These are phyloP conservation scores for Halichoeres trimaculatus DNA, from an alignment of 2,113 vertebrate genomes.

Conservation along the genomic window DNA sequence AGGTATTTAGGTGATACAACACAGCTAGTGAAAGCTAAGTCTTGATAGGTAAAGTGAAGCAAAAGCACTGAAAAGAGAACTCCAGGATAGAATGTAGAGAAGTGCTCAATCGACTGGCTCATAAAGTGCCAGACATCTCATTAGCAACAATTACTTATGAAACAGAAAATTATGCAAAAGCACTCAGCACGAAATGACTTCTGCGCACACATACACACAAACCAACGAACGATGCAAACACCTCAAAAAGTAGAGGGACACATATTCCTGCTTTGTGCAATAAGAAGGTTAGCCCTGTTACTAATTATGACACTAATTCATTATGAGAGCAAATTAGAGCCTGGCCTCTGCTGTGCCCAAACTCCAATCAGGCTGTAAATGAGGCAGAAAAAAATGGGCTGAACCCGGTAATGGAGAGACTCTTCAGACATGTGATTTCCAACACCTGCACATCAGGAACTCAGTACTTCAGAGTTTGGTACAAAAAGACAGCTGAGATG, in stretches of 20 bases:
- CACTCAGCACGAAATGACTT: slow-evolving; percentile 29
- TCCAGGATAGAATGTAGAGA: slow-evolving; percentile 46
- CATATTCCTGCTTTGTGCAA: slow-evolving; percentile 46
- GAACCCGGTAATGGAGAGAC: slow-evolving; percentile 64
- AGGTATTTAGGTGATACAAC: slow-evolving; percentile 39
- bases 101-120: slow-evolving; percentile 51
- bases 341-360: slow-evolving; percentile 68
- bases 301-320: slow-evolving; percentile 82
- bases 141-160: slow-evolving; percentile 75
- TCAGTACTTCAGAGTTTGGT: slow-evolving; percentile 1
- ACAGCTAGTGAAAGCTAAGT: not conserved
- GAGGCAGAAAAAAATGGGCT: slow-evolving; percentile 75
- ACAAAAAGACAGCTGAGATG: not conserved
- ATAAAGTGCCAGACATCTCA: slow-evolving; percentile 64
- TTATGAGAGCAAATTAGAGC: slow-evolving; percentile 77
- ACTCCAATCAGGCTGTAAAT: slow-evolving; percentile 80
- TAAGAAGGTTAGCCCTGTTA: slow-evolving; percentile 72
- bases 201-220: slow-evolving; percentile 4
- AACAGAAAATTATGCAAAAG: slow-evolving; percentile 59
- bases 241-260: slow-evolving; percentile 26
- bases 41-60: slow-evolving; percentile 20
- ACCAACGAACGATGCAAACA: slow-evolving; percentile 37
- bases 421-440: slow-evolving; percentile 57
- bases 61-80: slow-evolving; percentile 40
- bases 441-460: slow-evolving; percentile 51